Evolutionary conservation across 2,797 vertebrate genomes (phyloP).

Genomic region (Enteromius treurensis): DNA sequence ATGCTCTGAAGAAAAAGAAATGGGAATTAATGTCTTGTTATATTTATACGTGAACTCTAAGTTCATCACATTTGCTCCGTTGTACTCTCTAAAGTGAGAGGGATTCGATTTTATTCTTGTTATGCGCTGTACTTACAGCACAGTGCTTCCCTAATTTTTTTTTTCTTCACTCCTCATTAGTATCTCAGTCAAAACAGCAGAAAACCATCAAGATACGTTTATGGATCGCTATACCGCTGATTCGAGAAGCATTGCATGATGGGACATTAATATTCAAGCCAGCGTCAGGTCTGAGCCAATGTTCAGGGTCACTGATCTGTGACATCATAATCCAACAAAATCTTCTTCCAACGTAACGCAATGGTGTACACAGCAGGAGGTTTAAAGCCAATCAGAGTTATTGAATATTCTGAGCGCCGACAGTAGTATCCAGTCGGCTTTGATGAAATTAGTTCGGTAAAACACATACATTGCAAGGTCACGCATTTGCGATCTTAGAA

Average conservation of each 20-base stretch:
- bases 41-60: conserved; percentile 5
- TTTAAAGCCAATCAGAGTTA: conserved; percentile 59
- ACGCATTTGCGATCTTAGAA: conserved; percentile 32
- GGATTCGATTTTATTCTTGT: background rate
- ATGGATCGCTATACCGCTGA: background rate
- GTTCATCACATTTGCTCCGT: conserved; percentile 15
- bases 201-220: background rate
- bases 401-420: conserved; percentile 8
- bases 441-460: conserved; percentile 40
- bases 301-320: conserved; percentile 74
- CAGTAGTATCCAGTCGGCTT: conserved; percentile 16
- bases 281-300: conserved; percentile 66
- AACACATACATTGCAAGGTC: conserved; percentile 51
- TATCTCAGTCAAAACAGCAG: conserved; percentile 23
- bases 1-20: conserved; percentile 17
- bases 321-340: conserved; percentile 70
- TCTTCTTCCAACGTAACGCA: conserved; percentile 66
- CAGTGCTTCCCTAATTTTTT: background rate
- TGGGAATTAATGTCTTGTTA: conserved; percentile 14
- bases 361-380: conserved; percentile 46
- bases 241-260: conserved; percentile 19
- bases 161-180: background rate
- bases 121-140: conserved; percentile 4
- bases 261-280: conserved; percentile 71
- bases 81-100: conserved; percentile 14